Evolutionary conservation across 2,888 invertebrate genomes (phyloP), one percentile per base, ranked within the genome.

Genomic region (Zygothrica quintamaculata): DNA sequence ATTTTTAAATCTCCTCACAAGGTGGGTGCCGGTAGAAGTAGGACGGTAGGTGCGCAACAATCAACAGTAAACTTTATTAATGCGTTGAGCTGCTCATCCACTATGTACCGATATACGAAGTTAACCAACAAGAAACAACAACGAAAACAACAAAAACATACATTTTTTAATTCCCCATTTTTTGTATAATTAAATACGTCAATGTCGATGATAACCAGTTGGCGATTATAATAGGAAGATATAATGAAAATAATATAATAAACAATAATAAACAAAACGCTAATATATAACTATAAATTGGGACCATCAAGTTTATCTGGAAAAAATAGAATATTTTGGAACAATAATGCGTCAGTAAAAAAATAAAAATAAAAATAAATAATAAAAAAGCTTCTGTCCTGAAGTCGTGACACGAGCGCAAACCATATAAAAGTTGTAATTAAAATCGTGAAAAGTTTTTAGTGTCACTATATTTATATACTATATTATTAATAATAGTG

Each of bases 111-210:
- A 52, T 36, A 68, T 22, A 31, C 26, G 42, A 29, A 48, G 16
- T 11, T 25, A 31, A 43, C 37, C 12, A 16, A 15, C 15, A 15
- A 31, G 16, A 42, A 16, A 29, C 43, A 44, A 29, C 29, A 51
- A 31, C 29, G n/a, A n/a, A n/a, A n/a, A n/a, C 50, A 39, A 42
- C 42, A 61, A 39, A 39, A 55, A 9, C 39, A 31, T 36, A 16
- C 37, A 60, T 46, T 61, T 64, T 67, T 67, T 68, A 67, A 68
- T 47, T 68, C 62, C 56, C 13, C 50, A 40, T 61, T 58, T 68
- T 74, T 74, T 69, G 64, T 74, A 74, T 58, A 74, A 64, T 73
- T 62, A 74, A 74, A 57, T 56, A 74, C 56, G 67, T n/a, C 46
- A 29, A 67, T 44, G 44, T 44, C 73, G 55, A 66, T 15, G 31